Evolutionary conservation across 1,140 invertebrate species (phyloP).

Genomic region (Agraylea sexmaculata): DNA sequence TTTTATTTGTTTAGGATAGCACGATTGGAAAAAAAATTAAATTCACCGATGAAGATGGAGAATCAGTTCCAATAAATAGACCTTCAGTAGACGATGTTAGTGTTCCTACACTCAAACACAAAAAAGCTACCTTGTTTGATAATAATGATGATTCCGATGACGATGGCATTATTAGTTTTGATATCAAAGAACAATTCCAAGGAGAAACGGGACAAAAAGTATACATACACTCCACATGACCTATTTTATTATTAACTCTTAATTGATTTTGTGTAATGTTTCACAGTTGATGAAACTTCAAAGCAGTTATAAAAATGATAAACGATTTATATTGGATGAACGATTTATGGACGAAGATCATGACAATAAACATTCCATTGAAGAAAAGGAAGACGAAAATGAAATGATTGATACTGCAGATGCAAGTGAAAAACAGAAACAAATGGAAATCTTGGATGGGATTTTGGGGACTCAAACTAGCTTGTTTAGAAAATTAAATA

Average conservation of each 20-base stretch:
- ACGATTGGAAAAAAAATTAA: slow-evolving; percentile 39
- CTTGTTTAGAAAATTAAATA: slow-evolving; percentile 22
- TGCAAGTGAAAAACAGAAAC: slow-evolving; percentile 42
- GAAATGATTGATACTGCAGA: slow-evolving; percentile 27
- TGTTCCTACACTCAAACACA: slow-evolving; percentile 14
- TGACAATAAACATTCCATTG: slow-evolving; percentile 14
- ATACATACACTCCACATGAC: slow-evolving; percentile 19
- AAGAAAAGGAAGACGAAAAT: slow-evolving; percentile 20
- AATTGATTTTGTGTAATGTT: slow-evolving; percentile 18
- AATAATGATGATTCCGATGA: slow-evolving; percentile 35
- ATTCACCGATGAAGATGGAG: slow-evolving; percentile 39
- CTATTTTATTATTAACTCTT: slow-evolving; percentile 10
- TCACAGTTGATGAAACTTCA: slow-evolving; percentile 42
- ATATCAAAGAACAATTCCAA: slow-evolving; percentile 42
- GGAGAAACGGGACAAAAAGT: slow-evolving; percentile 44
- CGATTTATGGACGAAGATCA: slow-evolving; percentile 42
- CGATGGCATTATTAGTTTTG: slow-evolving; percentile 36
- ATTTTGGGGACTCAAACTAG: slow-evolving; percentile 39
- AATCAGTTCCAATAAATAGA: slow-evolving; percentile 3
- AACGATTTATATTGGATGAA: slow-evolving; percentile 45
- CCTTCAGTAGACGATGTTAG: neutral
- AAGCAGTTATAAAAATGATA: slow-evolving; percentile 45
- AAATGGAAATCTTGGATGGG: slow-evolving; percentile 45
- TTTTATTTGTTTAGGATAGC: neutral
- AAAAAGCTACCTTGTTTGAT: slow-evolving; percentile 35